phyloP scores from a whole-genome alignment of 2,797 vertebrate genomes.

The Rhinella marina region DNA sequence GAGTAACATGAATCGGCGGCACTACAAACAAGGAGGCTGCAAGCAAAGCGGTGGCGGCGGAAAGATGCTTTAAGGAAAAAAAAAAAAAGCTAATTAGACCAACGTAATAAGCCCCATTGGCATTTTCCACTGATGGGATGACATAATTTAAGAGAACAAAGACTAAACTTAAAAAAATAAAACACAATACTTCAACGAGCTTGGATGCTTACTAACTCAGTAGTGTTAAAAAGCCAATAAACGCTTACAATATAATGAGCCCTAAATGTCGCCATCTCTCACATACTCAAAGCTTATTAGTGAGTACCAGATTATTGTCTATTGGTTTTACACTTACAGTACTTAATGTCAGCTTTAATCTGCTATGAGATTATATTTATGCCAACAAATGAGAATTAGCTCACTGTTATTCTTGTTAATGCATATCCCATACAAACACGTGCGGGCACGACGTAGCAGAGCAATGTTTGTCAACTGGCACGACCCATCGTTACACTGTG shows the following conservation, averaged over 20 bases:
- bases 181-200: conserved; percentile 50
- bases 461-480: not conserved
- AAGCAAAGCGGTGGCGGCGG: conserved; percentile 44
- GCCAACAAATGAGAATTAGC: not conserved
- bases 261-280: conserved; percentile 20
- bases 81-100: conserved; percentile 54
- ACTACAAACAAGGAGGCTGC: conserved; percentile 56
- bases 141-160: conserved; percentile 53
- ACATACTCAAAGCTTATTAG: conserved; percentile 35
- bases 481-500: no score
- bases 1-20: conserved; percentile 57
- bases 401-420: not conserved
- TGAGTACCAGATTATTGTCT: conserved; percentile 13
- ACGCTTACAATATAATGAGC: conserved; percentile 48
- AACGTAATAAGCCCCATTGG: conserved; percentile 51
- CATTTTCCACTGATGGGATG: conserved; percentile 51
- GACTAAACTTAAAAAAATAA: conserved; percentile 28
- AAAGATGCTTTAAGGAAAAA: conserved; percentile 34
- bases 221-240: conserved; percentile 43
- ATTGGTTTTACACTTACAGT: conserved; percentile 30
- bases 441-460: not conserved
- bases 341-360: conserved; percentile 24
- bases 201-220: conserved; percentile 13
- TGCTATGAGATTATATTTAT: conserved; percentile 18
- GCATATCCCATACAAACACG: not conserved